phyloP scores from a whole-genome alignment of 2,113 vertebrate genomes.

The Tenrec ecaudatus region DNA sequence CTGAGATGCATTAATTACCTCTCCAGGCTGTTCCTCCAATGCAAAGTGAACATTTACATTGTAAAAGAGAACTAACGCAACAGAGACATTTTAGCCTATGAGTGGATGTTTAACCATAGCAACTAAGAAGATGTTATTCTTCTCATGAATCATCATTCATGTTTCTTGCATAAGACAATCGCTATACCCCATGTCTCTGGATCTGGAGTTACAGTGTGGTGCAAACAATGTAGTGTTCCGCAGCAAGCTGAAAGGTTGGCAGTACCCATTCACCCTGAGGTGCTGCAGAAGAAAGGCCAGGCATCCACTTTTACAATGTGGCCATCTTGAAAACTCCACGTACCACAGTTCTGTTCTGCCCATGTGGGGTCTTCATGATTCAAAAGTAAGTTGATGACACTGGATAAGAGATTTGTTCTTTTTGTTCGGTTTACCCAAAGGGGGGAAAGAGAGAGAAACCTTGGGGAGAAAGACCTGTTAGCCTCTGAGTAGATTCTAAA shows the following conservation, averaged over 20 bases:
- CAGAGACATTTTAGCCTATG: not conserved
- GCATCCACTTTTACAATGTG: not conserved
- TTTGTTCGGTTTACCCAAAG: not conserved
- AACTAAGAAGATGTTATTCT: not conserved
- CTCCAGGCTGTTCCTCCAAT: not conserved
- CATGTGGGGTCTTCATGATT: too few relatives aligned
- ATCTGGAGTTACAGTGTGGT: not conserved
- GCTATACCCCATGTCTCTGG: not conserved
- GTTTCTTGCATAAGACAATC: not conserved
- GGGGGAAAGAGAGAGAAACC: too few relatives aligned
- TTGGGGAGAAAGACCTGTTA: too few relatives aligned
- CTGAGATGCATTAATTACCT: not conserved
- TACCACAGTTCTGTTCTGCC: not conserved
- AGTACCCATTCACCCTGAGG: not conserved
- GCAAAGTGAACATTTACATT: not conserved
- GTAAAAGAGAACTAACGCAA: not conserved
- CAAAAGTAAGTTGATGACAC: not conserved
- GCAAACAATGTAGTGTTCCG: not conserved
- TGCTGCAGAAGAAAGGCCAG: not conserved
- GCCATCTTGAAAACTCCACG: too few relatives aligned
- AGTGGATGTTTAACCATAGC: not conserved
- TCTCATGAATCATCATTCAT: not conserved
- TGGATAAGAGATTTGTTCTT: not conserved
- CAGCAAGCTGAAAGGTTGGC: not conserved
- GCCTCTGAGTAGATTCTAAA: too few relatives aligned